Evolutionary conservation across 1,140 invertebrate genomes (phyloP).

Genomic region (Palaemon carinicauda): DNA sequence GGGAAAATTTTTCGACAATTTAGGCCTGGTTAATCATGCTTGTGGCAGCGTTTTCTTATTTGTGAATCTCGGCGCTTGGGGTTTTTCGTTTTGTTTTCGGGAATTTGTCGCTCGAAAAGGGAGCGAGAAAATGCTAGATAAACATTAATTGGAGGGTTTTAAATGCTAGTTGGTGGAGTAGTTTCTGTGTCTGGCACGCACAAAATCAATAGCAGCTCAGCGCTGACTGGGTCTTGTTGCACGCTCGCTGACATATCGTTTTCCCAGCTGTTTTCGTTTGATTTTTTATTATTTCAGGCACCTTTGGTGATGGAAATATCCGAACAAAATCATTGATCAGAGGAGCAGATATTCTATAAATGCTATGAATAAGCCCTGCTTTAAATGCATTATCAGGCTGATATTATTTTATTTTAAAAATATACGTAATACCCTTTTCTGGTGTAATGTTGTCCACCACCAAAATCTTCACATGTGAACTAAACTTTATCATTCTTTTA

Average conservation of each 20-base stretch:
- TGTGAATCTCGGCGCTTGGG: neutral
- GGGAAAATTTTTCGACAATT: too few species aligned
- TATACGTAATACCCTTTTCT: neutral
- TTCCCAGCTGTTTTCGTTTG: neutral
- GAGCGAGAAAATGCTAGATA: neutral
- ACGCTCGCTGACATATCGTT: conserved; percentile 3
- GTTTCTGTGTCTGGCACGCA: conserved; percentile 51
- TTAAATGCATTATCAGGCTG: too few species aligned
- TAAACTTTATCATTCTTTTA: conserved; percentile 19
- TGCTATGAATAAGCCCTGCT: too few species aligned
- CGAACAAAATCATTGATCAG: too few species aligned
- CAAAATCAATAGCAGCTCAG: conserved; percentile 54
- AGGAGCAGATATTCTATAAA: too few species aligned
- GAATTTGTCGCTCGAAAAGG: neutral
- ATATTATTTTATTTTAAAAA: neutral
- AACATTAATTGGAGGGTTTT: conserved; percentile 34
- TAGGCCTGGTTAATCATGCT: too few species aligned
- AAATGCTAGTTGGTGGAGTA: conserved; percentile 49
- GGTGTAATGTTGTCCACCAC: neutral
- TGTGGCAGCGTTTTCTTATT: too few species aligned
- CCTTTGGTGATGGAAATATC: neutral
- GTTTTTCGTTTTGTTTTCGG: neutral
- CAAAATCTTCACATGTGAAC: conserved; percentile 9
- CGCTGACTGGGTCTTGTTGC: conserved; percentile 31
- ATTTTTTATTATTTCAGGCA: conserved; percentile 1